Conservation (phyloP, 2,888 invertebrate species). For the Nomada goodeniana region DNA sequence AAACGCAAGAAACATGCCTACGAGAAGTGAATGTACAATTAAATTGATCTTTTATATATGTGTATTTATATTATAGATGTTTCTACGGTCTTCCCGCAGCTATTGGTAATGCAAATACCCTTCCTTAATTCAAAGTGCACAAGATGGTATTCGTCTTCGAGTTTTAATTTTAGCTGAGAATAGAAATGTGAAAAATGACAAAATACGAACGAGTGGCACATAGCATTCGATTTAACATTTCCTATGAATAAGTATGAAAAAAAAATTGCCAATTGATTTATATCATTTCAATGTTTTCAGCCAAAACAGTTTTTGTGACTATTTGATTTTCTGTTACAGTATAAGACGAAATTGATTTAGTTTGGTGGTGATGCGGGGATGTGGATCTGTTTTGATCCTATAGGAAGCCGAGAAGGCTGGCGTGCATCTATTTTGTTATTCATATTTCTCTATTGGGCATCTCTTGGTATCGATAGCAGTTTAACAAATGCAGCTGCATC, state of each 20-base stretch:
- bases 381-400: constrained; percentile 82
- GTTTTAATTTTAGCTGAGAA: constrained; percentile 71
- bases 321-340: constrained; percentile 50
- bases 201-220: constrained; percentile 44
- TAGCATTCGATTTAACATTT: constrained; percentile 53
- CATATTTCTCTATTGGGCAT: constrained; percentile 76
- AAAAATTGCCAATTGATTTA: constrained; percentile 1
- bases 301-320: background rate
- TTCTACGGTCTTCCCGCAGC: constrained; percentile 68
- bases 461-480: constrained; percentile 79
- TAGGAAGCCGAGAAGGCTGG: constrained; percentile 82
- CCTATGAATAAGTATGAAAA: constrained; percentile 65
- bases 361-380: constrained; percentile 83
- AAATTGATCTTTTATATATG: background rate
- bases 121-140: constrained; percentile 60
- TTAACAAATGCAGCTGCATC: constrained; percentile 81
- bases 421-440: constrained; percentile 77
- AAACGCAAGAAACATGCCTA: background rate
- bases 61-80: constrained; percentile 67
- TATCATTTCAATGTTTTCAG: background rate
- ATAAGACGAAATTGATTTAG: constrained; percentile 68
- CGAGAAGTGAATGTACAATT: background rate
- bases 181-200: constrained; percentile 65
- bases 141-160: constrained; percentile 66
- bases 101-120: constrained; percentile 70